phyloP scores from a whole-genome alignment of 2,113 vertebrate species.

The Bubalus kerabau region DNA sequence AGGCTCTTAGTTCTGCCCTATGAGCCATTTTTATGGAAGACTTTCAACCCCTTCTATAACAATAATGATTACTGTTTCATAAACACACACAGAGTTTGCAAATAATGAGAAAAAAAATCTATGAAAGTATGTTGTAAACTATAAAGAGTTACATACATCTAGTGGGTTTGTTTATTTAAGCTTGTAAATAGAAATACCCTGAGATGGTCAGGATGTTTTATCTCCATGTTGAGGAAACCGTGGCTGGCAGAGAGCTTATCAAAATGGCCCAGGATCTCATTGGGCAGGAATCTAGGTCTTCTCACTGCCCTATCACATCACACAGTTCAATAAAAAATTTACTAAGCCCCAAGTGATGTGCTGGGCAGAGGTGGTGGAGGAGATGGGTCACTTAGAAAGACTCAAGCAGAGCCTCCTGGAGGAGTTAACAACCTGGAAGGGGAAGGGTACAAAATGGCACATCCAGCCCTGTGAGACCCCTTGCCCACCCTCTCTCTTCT shows the following conservation, averaged over 20 bases:
- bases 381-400: neutral
- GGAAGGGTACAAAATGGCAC: neutral
- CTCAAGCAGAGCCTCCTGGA: neutral
- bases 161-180: constrained; percentile 26
- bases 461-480: neutral
- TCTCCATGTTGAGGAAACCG: neutral
- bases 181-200: neutral
- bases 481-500: too few relatives aligned
- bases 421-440: neutral
- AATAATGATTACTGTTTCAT: neutral
- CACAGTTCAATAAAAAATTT: neutral
- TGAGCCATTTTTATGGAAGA: neutral
- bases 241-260: neutral
- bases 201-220: neutral
- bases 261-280: neutral
- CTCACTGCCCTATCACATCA: neutral
- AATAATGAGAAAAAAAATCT: neutral
- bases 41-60: neutral
- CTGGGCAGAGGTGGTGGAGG: neutral
- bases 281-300: neutral
- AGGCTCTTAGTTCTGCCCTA: neutral
- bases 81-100: neutral
- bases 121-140: neutral
- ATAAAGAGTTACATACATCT: neutral
- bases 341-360: neutral